phyloP scores from a whole-genome alignment of 2,888 invertebrate species.

The Eurois occulta region DNA sequence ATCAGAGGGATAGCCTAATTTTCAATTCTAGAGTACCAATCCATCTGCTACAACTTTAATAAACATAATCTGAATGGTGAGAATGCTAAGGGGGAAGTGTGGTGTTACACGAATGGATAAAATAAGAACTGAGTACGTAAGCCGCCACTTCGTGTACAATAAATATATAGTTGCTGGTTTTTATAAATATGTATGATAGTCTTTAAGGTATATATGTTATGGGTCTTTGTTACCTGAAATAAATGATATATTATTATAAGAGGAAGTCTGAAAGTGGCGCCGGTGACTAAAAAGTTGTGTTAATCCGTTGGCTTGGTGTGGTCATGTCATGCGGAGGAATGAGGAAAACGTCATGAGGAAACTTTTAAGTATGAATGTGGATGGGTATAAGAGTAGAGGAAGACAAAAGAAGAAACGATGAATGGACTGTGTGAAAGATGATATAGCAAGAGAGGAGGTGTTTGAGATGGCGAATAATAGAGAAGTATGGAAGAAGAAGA shows the following conservation, averaged over 20 bases:
- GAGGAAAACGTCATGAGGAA: not conserved
- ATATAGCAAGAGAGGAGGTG: not conserved
- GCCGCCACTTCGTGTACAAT: no score
- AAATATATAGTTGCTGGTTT: no score
- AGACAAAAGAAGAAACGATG: not conserved
- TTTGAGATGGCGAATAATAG: not conserved
- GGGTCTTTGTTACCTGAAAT: no score
- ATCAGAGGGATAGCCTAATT: not conserved
- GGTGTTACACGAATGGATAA: not conserved
- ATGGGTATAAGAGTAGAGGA: not conserved
- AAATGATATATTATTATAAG: no score
- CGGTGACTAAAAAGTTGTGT: not conserved
- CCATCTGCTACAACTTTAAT: not conserved
- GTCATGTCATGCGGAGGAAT: not conserved
- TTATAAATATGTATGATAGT: no score
- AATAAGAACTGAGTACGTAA: not conserved
- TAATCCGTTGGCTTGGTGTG: not conserved
- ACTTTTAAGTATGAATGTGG: not conserved
- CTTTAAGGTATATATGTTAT: no score
- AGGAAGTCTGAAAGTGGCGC: not conserved
- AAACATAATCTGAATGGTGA: not conserved
- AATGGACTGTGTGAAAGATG: not conserved
- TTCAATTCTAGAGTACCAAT: not conserved
- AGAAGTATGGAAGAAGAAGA: not conserved
- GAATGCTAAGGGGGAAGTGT: not conserved